These are phyloP conservation scores for Salticus scenicus DNA, from an alignment of 2,888 invertebrate species.

Conservation along the genomic window DNA sequence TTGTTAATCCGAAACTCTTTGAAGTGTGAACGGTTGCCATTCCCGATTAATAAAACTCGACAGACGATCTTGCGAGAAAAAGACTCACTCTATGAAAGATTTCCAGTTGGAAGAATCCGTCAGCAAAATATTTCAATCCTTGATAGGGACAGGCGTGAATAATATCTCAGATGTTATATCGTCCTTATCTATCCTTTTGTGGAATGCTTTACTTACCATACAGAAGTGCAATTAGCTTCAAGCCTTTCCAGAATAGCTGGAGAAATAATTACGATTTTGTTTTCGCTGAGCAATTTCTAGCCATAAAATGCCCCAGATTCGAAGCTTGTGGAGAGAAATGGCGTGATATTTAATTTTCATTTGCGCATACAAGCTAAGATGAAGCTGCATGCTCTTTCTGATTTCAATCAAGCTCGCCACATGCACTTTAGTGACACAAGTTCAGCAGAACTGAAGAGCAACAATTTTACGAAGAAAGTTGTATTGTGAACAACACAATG, in stretches of 20 bases:
- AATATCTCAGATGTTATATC: not conserved
- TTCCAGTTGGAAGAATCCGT: not conserved
- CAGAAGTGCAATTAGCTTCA: not conserved
- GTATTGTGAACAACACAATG: not conserved
- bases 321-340: not conserved
- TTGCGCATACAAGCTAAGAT: not conserved
- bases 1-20: not conserved
- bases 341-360: not conserved
- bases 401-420: not conserved
- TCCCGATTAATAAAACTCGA: not conserved
- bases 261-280: constrained; percentile 4
- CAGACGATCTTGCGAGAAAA: not conserved
- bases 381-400: not conserved
- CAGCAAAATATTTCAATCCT: not conserved
- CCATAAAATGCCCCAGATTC: not conserved
- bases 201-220: not conserved
- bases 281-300: not conserved
- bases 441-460: too few relatives aligned
- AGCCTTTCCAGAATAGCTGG: not conserved
- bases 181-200: not conserved
- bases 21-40: not conserved
- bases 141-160: not conserved
- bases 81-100: not conserved
- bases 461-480: too few relatives aligned
- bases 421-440: not conserved